These are phyloP conservation scores for Acholoe squamosa DNA, from an alignment of 2,888 invertebrate genomes.

Conservation along the genomic window DNA sequence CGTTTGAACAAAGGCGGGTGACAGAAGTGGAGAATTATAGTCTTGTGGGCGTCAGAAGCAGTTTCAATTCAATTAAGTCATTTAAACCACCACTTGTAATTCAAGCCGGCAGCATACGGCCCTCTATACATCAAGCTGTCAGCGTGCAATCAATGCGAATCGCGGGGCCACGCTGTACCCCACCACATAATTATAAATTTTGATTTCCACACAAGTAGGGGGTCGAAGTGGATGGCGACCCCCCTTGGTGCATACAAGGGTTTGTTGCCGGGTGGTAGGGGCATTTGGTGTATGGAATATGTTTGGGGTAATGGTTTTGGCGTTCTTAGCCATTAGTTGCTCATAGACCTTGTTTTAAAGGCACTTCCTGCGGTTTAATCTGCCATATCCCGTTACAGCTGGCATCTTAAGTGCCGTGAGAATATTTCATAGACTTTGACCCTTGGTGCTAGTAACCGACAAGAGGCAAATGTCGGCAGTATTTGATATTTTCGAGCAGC, in stretches of 20 bases:
- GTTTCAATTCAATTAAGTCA: slow-evolving; percentile 47
- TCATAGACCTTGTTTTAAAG: slow-evolving; percentile 58
- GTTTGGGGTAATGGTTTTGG: not conserved
- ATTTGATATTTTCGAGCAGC: too few relatives aligned
- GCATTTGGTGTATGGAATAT: not conserved
- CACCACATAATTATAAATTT: slow-evolving; percentile 61
- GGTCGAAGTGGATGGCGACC: not conserved
- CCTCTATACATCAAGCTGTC: slow-evolving; percentile 48
- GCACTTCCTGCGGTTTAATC: not conserved
- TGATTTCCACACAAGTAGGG: slow-evolving; percentile 39
- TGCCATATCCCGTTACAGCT: not conserved
- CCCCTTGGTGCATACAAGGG: slow-evolving; percentile 15
- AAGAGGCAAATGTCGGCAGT: too few relatives aligned
- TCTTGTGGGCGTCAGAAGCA: slow-evolving; percentile 18
- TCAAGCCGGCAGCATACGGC: slow-evolving; percentile 7
- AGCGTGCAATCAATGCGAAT: not conserved
- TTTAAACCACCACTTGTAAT: slow-evolving; percentile 46
- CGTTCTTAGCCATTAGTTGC: slow-evolving; percentile 55
- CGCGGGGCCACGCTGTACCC: not conserved
- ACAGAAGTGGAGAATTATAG: slow-evolving; percentile 11
- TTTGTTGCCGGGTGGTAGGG: not conserved
- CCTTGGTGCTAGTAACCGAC: too few relatives aligned
- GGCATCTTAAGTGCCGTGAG: not conserved
- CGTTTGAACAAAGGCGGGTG: not conserved
- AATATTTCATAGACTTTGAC: not conserved